These are phyloP conservation scores for Limenitis camilla DNA, from an alignment of 2,888 invertebrate species.

Conservation along the genomic window DNA sequence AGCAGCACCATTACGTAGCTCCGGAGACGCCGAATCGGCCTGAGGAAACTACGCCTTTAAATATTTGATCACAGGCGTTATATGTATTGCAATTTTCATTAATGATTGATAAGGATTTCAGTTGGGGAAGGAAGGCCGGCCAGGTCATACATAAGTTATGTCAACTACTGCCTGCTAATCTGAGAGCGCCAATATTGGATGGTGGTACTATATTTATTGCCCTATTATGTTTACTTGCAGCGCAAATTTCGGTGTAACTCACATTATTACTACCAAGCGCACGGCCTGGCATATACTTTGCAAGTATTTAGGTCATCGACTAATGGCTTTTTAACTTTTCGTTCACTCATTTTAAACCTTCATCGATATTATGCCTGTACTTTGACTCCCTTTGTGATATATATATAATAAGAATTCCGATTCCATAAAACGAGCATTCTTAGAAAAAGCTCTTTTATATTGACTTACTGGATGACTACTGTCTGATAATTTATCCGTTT, in stretches of 20 bases:
- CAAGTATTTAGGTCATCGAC: no score
- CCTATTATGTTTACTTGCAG: neutral
- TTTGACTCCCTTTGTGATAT: no score
- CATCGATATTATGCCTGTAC: no score
- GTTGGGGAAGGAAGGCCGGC: conserved; percentile 41
- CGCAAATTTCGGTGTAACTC: neutral
- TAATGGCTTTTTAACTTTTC: no score
- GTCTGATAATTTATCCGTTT: no score
- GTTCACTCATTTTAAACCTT: no score
- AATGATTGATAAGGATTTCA: conserved; percentile 62
- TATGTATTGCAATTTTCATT: conserved; percentile 73
- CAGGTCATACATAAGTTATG: conserved; percentile 54
- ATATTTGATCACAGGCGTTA: conserved; percentile 67
- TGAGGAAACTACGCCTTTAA: conserved; percentile 55
- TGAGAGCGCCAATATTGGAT: conserved; percentile 49
- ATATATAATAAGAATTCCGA: no score
- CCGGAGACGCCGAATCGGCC: conserved; percentile 30
- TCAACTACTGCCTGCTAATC: conserved; percentile 49
- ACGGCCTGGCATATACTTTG: no score
- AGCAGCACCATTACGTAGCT: conserved; percentile 54
- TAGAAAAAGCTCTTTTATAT: no score
- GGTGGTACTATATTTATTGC: conserved; percentile 20
- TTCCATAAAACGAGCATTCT: no score
- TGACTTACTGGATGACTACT: no score
- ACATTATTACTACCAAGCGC: neutral